Conservation (phyloP, 2,113 vertebrate species). For the Thamnaconus septentrionalis region DNA sequence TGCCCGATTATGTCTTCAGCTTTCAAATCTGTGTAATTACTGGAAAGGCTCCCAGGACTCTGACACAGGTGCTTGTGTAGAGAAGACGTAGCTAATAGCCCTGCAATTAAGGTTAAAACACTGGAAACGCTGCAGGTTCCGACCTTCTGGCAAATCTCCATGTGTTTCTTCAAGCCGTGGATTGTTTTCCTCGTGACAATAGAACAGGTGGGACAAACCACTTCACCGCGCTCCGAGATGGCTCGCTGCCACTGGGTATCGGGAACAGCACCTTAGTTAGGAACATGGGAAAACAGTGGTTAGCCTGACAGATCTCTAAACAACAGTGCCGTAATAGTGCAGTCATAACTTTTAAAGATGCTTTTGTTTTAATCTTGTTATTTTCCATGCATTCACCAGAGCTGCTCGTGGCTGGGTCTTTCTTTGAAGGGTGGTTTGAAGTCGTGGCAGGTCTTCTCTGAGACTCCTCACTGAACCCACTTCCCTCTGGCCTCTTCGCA, state of each 20-base stretch:
- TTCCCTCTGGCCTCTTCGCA: conserved; percentile 82
- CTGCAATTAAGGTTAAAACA: conserved; percentile 14
- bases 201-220: conserved; percentile 89
- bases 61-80: conserved; percentile 12
- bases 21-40: conserved; percentile 53
- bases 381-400: conserved; percentile 58
- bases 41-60: conserved; percentile 53
- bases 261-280: conserved; percentile 59
- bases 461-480: conserved; percentile 72
- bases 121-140: conserved; percentile 23
- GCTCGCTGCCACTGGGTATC: conserved; percentile 89
- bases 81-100: conserved; percentile 28
- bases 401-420: conserved; percentile 67
- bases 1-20: conserved; percentile 26
- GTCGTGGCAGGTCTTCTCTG: conserved; percentile 74
- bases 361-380: no score
- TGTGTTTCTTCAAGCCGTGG: conserved; percentile 93
- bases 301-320: neutral
- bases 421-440: conserved; percentile 70
- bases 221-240: conserved; percentile 88
- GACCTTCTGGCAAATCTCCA: conserved; percentile 98
- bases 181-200: conserved; percentile 91
- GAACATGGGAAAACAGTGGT: conserved; percentile 15
- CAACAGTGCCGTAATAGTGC: neutral
- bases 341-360: no score